phyloP scores from a whole-genome alignment of 2,797 vertebrate genomes.

The Cynodonichthys magdalenae region DNA sequence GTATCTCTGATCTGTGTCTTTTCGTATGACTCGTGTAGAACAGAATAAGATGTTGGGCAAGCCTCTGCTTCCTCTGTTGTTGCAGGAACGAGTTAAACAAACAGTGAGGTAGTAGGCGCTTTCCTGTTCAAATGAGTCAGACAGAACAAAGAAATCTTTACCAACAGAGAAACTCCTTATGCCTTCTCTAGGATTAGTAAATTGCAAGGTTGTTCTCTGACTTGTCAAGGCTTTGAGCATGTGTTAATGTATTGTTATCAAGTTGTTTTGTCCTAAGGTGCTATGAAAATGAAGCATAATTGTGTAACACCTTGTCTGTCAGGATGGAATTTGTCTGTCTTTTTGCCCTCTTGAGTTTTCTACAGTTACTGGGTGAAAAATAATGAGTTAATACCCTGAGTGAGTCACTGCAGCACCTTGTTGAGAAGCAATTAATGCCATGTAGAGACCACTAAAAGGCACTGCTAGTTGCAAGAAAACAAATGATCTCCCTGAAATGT shows the following conservation, averaged over 20 bases:
- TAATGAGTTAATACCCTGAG: constrained; percentile 33
- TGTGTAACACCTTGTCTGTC: background rate
- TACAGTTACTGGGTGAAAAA: constrained; percentile 32
- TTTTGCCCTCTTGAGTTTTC: constrained; percentile 6
- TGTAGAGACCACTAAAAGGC: constrained; percentile 54
- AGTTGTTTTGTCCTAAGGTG: background rate
- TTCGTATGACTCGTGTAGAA: constrained; percentile 56
- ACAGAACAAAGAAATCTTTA: constrained; percentile 65
- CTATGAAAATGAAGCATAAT: background rate
- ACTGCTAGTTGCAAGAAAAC: constrained; percentile 47
- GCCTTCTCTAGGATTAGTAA: constrained; percentile 31
- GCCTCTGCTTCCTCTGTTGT: constrained; percentile 61
- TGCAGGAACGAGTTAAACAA: constrained; percentile 69
- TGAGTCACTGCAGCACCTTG: constrained; percentile 58
- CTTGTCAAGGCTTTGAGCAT: constrained; percentile 15
- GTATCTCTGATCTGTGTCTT: constrained; percentile 35
- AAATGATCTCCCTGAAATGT: constrained; percentile 44
- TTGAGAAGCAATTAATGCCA: constrained; percentile 68
- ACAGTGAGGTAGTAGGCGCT: constrained; percentile 50
- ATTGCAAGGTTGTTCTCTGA: constrained; percentile 12
- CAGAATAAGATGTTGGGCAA: constrained; percentile 51
- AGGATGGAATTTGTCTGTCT: background rate
- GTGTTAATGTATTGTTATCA: background rate
- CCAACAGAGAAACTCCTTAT: constrained; percentile 43
- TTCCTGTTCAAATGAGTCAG: constrained; percentile 69